These are phyloP conservation scores for Pedetes capensis DNA, from an alignment of 2,113 vertebrate genomes.

Conservation along the genomic window DNA sequence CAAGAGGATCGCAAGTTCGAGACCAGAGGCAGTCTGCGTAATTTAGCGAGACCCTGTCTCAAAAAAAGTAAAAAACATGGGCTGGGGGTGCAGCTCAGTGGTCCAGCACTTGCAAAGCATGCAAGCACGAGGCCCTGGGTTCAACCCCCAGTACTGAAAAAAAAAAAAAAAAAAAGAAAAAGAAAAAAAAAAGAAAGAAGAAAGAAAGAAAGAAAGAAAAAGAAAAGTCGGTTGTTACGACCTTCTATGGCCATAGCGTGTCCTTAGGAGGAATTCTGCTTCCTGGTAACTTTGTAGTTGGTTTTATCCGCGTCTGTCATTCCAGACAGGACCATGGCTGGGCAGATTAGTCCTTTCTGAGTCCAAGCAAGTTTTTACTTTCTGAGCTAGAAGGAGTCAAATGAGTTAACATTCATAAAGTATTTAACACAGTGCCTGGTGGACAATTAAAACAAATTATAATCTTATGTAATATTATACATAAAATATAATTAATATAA, in stretches of 20 bases:
- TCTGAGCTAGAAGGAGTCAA: background rate
- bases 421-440: background rate
- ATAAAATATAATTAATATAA: background rate
- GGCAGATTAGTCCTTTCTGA: background rate
- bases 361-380: background rate
- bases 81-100: too few species aligned
- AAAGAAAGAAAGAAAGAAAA: too few species aligned
- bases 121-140: too few species aligned
- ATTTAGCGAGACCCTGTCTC: too few species aligned
- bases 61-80: too few species aligned
- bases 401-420: background rate
- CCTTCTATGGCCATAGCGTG: rapidly evolving
- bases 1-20: too few species aligned
- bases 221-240: rapidly evolving
- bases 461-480: background rate
- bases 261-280: background rate
- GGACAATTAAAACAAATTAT: background rate
- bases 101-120: too few species aligned
- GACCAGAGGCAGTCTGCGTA: too few species aligned
- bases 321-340: background rate
- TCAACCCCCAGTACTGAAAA: too few species aligned
- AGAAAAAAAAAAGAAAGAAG: too few species aligned
- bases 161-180: too few species aligned
- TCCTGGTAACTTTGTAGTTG: background rate
- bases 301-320: background rate